Conservation (phyloP, 2,113 vertebrate species). For the Oryzias woworae region DNA sequence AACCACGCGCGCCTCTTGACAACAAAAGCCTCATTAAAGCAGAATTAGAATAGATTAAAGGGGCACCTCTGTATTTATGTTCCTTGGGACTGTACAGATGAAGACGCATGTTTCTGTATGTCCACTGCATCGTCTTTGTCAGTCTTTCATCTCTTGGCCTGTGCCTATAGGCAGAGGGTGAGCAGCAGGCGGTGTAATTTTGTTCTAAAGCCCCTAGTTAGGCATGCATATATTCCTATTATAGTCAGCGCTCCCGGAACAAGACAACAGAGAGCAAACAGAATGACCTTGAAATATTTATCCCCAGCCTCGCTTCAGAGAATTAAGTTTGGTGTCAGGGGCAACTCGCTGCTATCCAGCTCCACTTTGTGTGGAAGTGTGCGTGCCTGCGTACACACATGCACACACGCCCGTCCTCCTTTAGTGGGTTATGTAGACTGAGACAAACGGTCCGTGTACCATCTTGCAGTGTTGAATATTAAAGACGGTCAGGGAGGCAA, state of each 20-base stretch:
- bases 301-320: slow-evolving; percentile 68
- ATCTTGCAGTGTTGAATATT: slow-evolving; percentile 83
- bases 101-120: slow-evolving; percentile 31
- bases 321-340: slow-evolving; percentile 76
- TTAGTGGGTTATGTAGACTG: slow-evolving; percentile 59
- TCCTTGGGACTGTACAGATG: slow-evolving; percentile 11
- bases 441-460: slow-evolving; percentile 74
- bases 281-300: slow-evolving; percentile 80
- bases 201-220: slow-evolving; percentile 69
- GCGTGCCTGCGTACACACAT: slow-evolving; percentile 13
- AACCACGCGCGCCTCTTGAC: slow-evolving; percentile 8
- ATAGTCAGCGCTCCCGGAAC: slow-evolving; percentile 71
- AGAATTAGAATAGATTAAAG: slow-evolving; percentile 4
- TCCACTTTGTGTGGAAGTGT: slow-evolving; percentile 50
- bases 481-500: slow-evolving; percentile 73
- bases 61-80: slow-evolving; percentile 1
- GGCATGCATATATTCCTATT: slow-evolving; percentile 76
- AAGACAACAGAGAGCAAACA: slow-evolving; percentile 77
- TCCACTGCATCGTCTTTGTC: slow-evolving; percentile 56
- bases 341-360: slow-evolving; percentile 66
- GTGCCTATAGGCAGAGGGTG: slow-evolving; percentile 57
- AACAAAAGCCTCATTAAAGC: slow-evolving; percentile 26
- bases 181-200: slow-evolving; percentile 66
- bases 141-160: slow-evolving; percentile 63
- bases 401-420: slow-evolving; percentile 28